These are phyloP conservation scores for Lateolabrax maculatus DNA, from an alignment of 2,797 vertebrate genomes.

Conservation along the genomic window DNA sequence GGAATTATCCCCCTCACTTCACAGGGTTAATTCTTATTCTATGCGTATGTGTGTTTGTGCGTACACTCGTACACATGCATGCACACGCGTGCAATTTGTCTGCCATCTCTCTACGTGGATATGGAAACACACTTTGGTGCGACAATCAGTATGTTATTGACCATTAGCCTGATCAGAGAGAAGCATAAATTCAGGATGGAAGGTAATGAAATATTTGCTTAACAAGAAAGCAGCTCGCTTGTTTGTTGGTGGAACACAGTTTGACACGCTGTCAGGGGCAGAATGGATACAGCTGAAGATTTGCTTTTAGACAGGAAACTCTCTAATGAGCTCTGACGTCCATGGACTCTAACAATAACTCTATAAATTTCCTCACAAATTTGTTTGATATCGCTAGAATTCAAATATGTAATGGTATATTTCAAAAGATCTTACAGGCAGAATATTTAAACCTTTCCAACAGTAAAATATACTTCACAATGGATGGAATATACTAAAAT, in stretches of 20 bases:
- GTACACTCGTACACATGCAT: neutral
- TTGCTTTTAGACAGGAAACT: constrained; percentile 5
- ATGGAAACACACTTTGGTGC: constrained; percentile 24
- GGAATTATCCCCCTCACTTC: constrained; percentile 82
- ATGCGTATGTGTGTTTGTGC: constrained; percentile 12
- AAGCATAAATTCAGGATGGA: neutral
- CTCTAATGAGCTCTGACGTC: constrained; percentile 32
- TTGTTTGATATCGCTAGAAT: neutral
- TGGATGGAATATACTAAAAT: neutral
- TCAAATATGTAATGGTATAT: neutral
- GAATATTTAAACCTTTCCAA: neutral
- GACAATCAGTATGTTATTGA: constrained; percentile 41
- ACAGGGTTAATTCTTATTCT: constrained; percentile 79
- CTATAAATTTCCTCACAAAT: neutral
- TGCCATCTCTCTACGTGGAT: constrained; percentile 13
- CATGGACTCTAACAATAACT: neutral
- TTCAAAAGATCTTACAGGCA: neutral
- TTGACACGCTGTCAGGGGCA: constrained; percentile 10
- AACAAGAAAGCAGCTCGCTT: constrained; percentile 16
- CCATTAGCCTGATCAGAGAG: constrained; percentile 40
- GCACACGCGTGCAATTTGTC: constrained; percentile 7
- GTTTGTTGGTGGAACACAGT: constrained; percentile 51
- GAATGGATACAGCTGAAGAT: constrained; percentile 7
- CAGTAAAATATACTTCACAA: neutral
- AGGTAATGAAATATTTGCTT: constrained; percentile 52